Conservation (phyloP, 2,797 vertebrate genomes). For the Rhynchonycteris naso region DNA sequence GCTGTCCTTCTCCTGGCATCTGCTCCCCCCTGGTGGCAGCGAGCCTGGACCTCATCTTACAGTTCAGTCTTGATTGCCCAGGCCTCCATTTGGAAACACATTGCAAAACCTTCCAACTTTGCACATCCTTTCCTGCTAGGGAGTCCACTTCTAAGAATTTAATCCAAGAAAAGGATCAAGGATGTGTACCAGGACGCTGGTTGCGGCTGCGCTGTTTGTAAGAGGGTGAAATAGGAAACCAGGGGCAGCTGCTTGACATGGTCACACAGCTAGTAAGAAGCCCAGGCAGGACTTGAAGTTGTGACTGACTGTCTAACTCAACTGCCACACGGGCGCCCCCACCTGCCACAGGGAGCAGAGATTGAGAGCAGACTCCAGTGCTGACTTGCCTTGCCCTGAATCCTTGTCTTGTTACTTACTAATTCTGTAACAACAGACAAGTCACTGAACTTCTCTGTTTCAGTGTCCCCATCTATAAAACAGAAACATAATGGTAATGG, state of each 20-base stretch:
- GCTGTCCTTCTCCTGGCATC: slow-evolving; percentile 11
- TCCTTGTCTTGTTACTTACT: not conserved
- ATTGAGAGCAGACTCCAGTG: not conserved
- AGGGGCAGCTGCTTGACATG: not conserved
- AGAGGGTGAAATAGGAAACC: not conserved
- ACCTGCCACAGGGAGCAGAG: rapidly evolving
- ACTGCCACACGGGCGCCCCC: not conserved
- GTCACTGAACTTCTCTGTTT: not conserved
- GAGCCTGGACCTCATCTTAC: not conserved
- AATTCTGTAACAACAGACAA: not conserved
- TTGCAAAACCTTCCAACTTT: not conserved
- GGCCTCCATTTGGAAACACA: not conserved
- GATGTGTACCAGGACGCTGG: not conserved
- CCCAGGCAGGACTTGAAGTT: not conserved
- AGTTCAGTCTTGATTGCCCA: not conserved
- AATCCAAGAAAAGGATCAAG: not conserved
- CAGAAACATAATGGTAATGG: not conserved
- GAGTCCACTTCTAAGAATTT: not conserved
- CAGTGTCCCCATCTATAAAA: not conserved
- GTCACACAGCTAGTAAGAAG: not conserved
- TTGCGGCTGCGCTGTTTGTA: rapidly evolving
- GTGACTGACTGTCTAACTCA: not conserved
- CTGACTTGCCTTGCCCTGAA: not conserved
- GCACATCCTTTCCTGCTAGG: not conserved
- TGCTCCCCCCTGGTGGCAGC: slow-evolving; percentile 71